phyloP scores from a whole-genome alignment of 2,797 vertebrate species.

The Hydrophis major region DNA sequence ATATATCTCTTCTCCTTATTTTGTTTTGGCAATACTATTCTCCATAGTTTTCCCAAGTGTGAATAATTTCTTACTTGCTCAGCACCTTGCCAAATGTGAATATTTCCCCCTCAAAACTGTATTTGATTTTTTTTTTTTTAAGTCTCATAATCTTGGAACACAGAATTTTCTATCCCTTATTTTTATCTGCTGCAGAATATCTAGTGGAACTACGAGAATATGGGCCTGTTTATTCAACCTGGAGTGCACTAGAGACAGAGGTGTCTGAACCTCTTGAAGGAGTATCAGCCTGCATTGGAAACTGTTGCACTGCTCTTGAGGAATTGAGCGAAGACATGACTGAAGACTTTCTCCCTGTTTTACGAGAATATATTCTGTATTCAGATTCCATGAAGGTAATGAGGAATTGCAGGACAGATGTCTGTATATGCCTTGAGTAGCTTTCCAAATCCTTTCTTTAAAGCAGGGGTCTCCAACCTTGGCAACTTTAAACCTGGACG shows the following conservation, averaged over 20 bases:
- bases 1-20: background rate
- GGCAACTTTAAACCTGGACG: no score
- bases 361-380: conserved; percentile 92
- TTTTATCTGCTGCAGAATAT: conserved; percentile 80
- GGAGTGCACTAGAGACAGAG: conserved; percentile 84
- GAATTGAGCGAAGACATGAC: conserved; percentile 90
- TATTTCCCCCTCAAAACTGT: background rate
- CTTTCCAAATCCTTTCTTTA: background rate
- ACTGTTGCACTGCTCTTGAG: conserved; percentile 85
- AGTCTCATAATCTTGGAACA: background rate
- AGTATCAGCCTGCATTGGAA: conserved; percentile 82
- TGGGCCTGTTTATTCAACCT: conserved; percentile 87
- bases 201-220: conserved; percentile 92
- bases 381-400: conserved; percentile 96
- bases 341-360: conserved; percentile 92
- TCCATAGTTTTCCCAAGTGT: background rate
- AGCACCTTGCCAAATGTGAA: background rate
- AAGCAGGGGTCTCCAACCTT: no score
- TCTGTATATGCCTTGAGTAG: background rate
- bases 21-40: background rate
- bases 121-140: background rate
- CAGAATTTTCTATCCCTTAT: background rate
- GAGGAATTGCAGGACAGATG: background rate
- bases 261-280: conserved; percentile 87
- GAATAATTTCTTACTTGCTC: no score